Base-by-base conservation (phyloP, 1,140 invertebrate genomes). In the Harpegnathos saltator region DNA sequence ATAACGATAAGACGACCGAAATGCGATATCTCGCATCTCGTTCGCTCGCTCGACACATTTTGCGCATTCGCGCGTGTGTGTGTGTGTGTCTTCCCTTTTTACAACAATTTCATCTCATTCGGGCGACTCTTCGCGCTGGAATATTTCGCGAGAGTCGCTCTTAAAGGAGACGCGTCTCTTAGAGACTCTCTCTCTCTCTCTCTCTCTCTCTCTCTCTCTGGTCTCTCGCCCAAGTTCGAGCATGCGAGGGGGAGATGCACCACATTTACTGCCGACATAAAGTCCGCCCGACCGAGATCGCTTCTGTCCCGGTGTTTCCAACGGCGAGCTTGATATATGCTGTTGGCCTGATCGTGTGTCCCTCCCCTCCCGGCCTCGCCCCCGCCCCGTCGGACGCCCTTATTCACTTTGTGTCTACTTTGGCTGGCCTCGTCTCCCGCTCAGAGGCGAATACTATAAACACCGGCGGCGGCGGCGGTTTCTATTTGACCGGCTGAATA, bases 181-280 rank as follows among this genome's bases (percentile, higher is more conserved):
- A 33, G 38, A 44, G 33, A 33, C 33, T 33, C 33, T 33, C n/a
- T n/a, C n/a, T n/a, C n/a, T n/a, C n/a, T n/a, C n/a, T n/a, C n/a
- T n/a, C n/a, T n/a, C n/a, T n/a, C n/a, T n/a, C n/a, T n/a, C n/a
- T n/a, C n/a, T n/a, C 38, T 44, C 38, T 44, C 3, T 33, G 5
- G 7, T 17, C 26, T 29, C 22, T 26, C 9, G 12, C 3, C 29
- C n/a, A 29, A 26, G 5, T 17, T 33, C 26, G 15, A 33, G 29
- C 29, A 3, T 33, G 29, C 29, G 19, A 1, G 44, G 11, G 15
- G 38, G 44, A 44, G 38, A 66, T 24, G 26, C 63, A 19, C 38
- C 65, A 38, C 65, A 52, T 68, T 68, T 68, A 68, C 22, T 68
- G 24, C 65, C 48, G 65, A 68, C 65, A 68, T 68, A 68, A 68